Evolutionary conservation across 2,113 vertebrate species (phyloP).

Genomic region (Trematomus loennbergii): DNA sequence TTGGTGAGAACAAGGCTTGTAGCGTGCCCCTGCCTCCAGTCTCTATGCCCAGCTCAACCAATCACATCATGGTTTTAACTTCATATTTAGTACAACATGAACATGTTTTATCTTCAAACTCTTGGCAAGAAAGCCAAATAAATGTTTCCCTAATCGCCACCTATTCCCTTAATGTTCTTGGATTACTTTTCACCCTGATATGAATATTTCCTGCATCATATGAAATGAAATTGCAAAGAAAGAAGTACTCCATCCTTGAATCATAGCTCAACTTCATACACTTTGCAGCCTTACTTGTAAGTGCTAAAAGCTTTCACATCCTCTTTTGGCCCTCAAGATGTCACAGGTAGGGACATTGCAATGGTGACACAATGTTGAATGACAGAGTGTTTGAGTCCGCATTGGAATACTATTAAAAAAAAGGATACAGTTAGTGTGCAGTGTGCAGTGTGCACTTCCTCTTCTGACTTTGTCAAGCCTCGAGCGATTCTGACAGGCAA

Average conservation of each 20-base stretch:
- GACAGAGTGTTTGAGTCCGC: background rate
- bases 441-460: conserved; percentile 30
- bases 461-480: conserved; percentile 4
- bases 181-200: too few species aligned
- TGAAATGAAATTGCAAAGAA: too few species aligned
- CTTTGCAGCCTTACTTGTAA: background rate
- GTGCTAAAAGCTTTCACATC: background rate
- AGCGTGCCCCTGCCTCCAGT: background rate
- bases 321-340: background rate
- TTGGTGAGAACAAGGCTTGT: background rate
- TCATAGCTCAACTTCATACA: too few species aligned
- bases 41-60: background rate
- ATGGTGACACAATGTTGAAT: background rate
- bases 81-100: background rate
- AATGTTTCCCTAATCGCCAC: too few species aligned
- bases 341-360: background rate
- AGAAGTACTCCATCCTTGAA: too few species aligned
- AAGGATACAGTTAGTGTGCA: background rate
- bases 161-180: too few species aligned
- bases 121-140: too few species aligned
- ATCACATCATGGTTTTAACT: background rate
- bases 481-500: background rate
- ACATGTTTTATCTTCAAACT: too few species aligned
- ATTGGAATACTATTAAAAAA: too few species aligned
- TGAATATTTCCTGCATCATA: too few species aligned